A percentile compares a stretch with the other conserved stretches of the same genome.
phyloP scores from a whole-genome alignment of 2,888 invertebrate species.

The Hydrotaea cyrtoneurina region DNA sequence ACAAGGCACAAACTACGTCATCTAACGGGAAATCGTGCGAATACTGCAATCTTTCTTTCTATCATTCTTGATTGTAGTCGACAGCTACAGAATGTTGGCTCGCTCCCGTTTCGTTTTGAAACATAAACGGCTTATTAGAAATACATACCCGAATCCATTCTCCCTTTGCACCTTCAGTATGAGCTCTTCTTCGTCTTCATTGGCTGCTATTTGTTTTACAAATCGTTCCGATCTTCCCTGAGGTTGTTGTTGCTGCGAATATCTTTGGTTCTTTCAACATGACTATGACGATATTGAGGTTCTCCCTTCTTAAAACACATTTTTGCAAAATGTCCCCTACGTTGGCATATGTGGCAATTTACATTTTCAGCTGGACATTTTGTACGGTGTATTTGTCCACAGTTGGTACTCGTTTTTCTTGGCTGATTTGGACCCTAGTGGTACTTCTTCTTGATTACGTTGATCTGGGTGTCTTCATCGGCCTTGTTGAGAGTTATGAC shows the following conservation, averaged over 20 bases:
- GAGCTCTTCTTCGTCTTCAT: conserved; percentile 38
- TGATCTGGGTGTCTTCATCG: not conserved
- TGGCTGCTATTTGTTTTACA: conserved; percentile 2
- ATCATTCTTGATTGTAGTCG: no score
- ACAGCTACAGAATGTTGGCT: conserved; percentile 53
- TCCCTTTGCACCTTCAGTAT: conserved; percentile 19
- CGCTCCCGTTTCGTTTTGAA: conserved; percentile 59
- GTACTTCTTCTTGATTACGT: not conserved
- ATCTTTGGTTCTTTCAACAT: not conserved
- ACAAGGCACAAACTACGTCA: no score
- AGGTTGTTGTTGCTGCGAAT: not conserved
- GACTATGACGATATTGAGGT: not conserved
- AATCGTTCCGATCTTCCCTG: conserved; percentile 11
- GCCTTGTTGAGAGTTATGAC: not conserved
- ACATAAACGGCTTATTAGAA: conserved; percentile 12
- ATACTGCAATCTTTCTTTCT: no score
- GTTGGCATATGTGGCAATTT: conserved; percentile 48
- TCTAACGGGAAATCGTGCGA: no score
- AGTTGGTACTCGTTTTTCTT: conserved; percentile 21
- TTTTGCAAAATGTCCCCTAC: conserved; percentile 52
- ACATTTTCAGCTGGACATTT: conserved; percentile 56
- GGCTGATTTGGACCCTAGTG: not conserved
- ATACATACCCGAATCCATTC: conserved; percentile 56
- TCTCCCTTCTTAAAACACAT: conserved; percentile 35
- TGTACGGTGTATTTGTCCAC: conserved; percentile 50